A percentile compares a stretch with the other conserved stretches of the same genome.
Evolutionary conservation across 1,140 invertebrate genomes (phyloP).

Genomic region (Cyphomyrmex costatus): DNA sequence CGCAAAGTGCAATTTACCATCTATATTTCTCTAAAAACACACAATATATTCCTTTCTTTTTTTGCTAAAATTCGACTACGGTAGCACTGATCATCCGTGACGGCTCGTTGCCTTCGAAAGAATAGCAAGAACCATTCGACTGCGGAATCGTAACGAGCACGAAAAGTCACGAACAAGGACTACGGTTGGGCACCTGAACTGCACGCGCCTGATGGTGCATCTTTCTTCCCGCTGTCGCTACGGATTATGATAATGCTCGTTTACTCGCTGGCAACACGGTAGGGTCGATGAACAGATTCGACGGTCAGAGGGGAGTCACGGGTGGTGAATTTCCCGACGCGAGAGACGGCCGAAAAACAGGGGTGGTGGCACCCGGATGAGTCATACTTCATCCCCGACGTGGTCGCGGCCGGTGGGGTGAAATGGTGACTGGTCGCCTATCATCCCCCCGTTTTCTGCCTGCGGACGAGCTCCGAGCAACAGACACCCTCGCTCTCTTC

Average conservation of each 20-base stretch:
- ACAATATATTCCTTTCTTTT: slow-evolving; percentile 4
- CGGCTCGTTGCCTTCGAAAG: slow-evolving; percentile 40
- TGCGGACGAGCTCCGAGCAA: slow-evolving; percentile 48
- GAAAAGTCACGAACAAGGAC: slow-evolving; percentile 57
- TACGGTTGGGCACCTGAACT: slow-evolving; percentile 59
- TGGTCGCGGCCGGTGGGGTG: slow-evolving; percentile 40
- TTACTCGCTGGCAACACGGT: slow-evolving; percentile 51
- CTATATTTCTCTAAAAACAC: not conserved
- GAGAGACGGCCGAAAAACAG: slow-evolving; percentile 75
- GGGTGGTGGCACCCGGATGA: slow-evolving; percentile 76
- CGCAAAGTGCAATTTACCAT: not conserved
- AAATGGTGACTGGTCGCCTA: slow-evolving; percentile 69
- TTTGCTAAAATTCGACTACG: slow-evolving; percentile 8
- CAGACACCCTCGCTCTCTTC: slow-evolving; percentile 51
- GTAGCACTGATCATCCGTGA: slow-evolving; percentile 53
- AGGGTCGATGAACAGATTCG: slow-evolving; percentile 41
- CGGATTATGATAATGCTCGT: slow-evolving; percentile 82
- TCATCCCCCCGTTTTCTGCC: slow-evolving; percentile 67
- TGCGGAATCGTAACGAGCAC: slow-evolving; percentile 29
- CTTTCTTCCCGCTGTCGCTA: slow-evolving; percentile 66
- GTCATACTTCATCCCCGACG: slow-evolving; percentile 82
- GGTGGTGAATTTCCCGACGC: slow-evolving; percentile 70
- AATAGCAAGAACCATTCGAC: slow-evolving; percentile 70
- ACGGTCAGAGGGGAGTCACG: slow-evolving; percentile 32
- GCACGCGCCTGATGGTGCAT: slow-evolving; percentile 49